Evolutionary conservation across 2,888 invertebrate species (phyloP).

Genomic region (Malacosoma neustria): DNA sequence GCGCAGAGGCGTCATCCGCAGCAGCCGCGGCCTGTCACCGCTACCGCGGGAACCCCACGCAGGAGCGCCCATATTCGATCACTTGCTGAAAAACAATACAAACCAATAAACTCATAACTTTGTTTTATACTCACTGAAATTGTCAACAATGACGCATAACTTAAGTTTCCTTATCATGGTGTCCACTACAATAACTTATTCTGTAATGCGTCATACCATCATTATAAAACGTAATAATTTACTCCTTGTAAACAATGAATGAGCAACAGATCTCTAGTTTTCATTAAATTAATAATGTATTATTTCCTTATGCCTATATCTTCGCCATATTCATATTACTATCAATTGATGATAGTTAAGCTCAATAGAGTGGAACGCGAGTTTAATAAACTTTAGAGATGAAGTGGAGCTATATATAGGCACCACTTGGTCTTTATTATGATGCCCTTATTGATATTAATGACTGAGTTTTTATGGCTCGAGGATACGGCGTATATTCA

Average conservation of each 20-base stretch:
- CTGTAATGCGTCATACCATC: neutral
- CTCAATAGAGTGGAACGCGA: slow-evolving; percentile 4
- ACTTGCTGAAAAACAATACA: slow-evolving; percentile 18
- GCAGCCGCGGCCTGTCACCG: slow-evolving; percentile 68
- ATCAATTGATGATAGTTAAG: neutral
- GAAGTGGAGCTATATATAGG: slow-evolving; percentile 47
- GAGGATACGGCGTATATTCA: too few species aligned
- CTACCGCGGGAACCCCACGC: slow-evolving; percentile 66
- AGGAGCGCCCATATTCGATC: slow-evolving; percentile 55
- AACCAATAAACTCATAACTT: slow-evolving; percentile 6
- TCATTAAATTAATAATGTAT: too few species aligned
- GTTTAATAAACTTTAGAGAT: slow-evolving; percentile 36
- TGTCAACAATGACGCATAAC: neutral
- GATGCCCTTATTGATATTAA: slow-evolving; percentile 34
- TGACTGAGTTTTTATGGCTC: slow-evolving; percentile 32
- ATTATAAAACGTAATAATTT: neutral
- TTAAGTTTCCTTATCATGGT: neutral
- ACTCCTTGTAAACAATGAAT: too few species aligned
- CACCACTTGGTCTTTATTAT: slow-evolving; percentile 38
- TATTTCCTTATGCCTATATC: too few species aligned
- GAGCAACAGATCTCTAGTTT: too few species aligned
- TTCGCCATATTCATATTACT: too few species aligned
- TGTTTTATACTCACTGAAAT: neutral
- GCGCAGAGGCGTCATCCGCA: slow-evolving; percentile 75
- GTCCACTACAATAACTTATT: neutral